Base-by-base conservation (phyloP, 2,888 invertebrate genomes). In the Noctuana brunneofusca region DNA sequence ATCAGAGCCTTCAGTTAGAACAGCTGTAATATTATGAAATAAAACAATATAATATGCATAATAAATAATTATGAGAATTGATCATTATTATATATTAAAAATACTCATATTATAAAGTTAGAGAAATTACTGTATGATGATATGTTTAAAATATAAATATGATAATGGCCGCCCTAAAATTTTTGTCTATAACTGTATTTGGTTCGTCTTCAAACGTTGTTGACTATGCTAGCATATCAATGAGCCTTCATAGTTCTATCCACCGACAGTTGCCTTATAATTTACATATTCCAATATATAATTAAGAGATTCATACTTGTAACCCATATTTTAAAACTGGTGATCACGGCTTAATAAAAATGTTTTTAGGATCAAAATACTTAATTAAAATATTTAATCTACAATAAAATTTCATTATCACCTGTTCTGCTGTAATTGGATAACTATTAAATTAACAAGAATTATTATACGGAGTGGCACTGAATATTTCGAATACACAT, bases 181-280 rank as follows among this genome's bases (percentile, higher is more conserved):
- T 56, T 62, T 62, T 62, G 62, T n/a, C 49, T 30, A 55, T 30
- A 12, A 62, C 55, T 62, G 62, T 62, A 62, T 62, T 27, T 38
- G 5, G 27, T 14, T 41, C 12, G 54, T 62, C n/a, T 27, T 43
- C 70, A 69, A 75, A 78, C 76, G 68, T 68, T 65, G 66, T 68
- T 64, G 69, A 65, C 67, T 68, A 73, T 75, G 79, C 80, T 77
- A 73, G 64, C 80, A 78, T 78, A 79, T 81, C 79, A 79, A 83
- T 75, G 53, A 55, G 69, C 68, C 64, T 65, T 67, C 65, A 67
- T 75, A 76, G 75, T 71, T 73, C 68, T 81, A 81, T 79, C 78
- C 75, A 83, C 87, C 88, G 80, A 85, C 70, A 74, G 87, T 85
- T 87, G 87, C 87, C 88, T 89, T 88, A 86, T 78, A 75, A 74